phyloP scores from a whole-genome alignment of 2,113 vertebrate genomes.

The Sphyrna mokarran region DNA sequence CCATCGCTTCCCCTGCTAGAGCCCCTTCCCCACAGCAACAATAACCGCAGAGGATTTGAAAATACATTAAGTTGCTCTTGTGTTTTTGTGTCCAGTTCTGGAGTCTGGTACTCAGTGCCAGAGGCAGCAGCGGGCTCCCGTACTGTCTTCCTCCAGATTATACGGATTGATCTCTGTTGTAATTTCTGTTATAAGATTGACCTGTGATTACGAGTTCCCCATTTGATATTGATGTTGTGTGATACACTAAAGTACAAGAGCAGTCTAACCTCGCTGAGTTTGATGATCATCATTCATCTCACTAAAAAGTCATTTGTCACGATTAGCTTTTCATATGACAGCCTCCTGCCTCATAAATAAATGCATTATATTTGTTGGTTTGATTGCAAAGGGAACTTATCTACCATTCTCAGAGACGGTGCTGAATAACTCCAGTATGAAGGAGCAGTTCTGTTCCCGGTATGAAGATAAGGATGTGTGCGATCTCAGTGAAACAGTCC shows the following conservation, averaged over 20 bases:
- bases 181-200: conserved; percentile 7
- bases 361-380: neutral
- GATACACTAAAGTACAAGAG: neutral
- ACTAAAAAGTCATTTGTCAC: conserved; percentile 3
- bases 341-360: neutral
- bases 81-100: neutral
- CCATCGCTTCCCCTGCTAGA: neutral
- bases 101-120: neutral
- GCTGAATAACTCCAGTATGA: neutral
- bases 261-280: neutral
- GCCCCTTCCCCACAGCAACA: neutral
- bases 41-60: neutral
- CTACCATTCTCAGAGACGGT: neutral
- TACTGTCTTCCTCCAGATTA: neutral
- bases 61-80: neutral
- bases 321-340: neutral
- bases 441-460: neutral
- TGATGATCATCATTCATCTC: neutral
- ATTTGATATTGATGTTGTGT: neutral
- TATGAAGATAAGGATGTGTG: neutral
- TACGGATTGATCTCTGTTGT: neutral
- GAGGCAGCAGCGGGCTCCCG: neutral
- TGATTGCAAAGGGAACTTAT: neutral
- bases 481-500: neutral
- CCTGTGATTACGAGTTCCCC: neutral